Conservation (phyloP, 1,140 invertebrate genomes). For the Laupala kohalensis region DNA sequence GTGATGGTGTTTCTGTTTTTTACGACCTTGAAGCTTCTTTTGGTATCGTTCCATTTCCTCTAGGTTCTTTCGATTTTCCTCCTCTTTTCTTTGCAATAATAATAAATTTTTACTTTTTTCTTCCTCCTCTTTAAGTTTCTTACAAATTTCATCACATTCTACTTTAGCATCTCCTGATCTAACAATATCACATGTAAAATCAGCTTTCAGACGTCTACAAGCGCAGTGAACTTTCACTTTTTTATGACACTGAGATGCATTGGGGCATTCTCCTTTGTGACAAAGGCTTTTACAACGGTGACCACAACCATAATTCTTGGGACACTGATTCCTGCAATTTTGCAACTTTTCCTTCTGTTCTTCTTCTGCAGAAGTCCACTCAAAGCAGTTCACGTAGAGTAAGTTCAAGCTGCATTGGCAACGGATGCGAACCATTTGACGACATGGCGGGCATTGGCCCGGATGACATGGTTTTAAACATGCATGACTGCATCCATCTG, state of each 20-base stretch:
- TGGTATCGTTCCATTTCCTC: slow-evolving; percentile 57
- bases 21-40: slow-evolving; percentile 48
- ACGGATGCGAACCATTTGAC: slow-evolving; percentile 48
- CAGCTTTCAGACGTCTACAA: slow-evolving; percentile 66
- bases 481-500: slow-evolving; percentile 61
- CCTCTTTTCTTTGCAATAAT: slow-evolving; percentile 19
- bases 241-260: slow-evolving; percentile 54
- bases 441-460: slow-evolving; percentile 51
- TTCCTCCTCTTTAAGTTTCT: slow-evolving; percentile 30
- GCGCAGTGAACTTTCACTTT: slow-evolving; percentile 65
- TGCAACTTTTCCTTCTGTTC: slow-evolving; percentile 38
- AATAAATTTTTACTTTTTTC: background rate
- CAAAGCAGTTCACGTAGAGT: slow-evolving; percentile 55
- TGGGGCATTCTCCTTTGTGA: slow-evolving; percentile 60
- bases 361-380: slow-evolving; percentile 39
- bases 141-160: slow-evolving; percentile 47
- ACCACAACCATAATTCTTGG: slow-evolving; percentile 50
- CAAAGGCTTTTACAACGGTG: slow-evolving; percentile 65
- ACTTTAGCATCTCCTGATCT: slow-evolving; percentile 35
- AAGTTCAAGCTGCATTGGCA: slow-evolving; percentile 71
- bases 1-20: slow-evolving; percentile 34
- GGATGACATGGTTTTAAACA: slow-evolving; percentile 68
- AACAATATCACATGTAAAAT: slow-evolving; percentile 53
- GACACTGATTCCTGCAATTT: slow-evolving; percentile 72
- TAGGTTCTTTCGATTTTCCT: slow-evolving; percentile 49